These are phyloP conservation scores for Centruroides sculpturatus DNA, from an alignment of 1,140 invertebrate species.

Conservation along the genomic window DNA sequence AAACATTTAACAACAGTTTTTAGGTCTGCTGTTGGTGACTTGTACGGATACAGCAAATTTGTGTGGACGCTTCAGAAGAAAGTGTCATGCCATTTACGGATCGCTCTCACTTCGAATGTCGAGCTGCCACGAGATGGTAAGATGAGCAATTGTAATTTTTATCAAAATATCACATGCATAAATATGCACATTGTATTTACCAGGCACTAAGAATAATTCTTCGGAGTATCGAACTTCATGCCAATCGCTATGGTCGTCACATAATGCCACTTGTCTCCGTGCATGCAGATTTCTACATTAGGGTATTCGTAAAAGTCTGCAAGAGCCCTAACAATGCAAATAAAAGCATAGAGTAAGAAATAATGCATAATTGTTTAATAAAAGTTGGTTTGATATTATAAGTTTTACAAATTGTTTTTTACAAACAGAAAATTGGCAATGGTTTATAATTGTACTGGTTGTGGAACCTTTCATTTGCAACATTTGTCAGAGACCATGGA, in stretches of 20 bases:
- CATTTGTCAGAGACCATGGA: slow-evolving; percentile 45
- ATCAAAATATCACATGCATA: not conserved
- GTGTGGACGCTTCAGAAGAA: slow-evolving; percentile 87
- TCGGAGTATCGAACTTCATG: slow-evolving; percentile 75
- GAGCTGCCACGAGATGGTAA: slow-evolving; percentile 84
- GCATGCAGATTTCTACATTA: slow-evolving; percentile 92
- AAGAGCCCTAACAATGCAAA: slow-evolving; percentile 70
- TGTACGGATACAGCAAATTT: slow-evolving; percentile 96
- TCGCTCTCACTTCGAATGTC: slow-evolving; percentile 71
- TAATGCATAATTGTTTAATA: not conserved
- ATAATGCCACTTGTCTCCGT: slow-evolving; percentile 81
- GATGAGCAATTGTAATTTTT: not conserved
- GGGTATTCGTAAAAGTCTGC: slow-evolving; percentile 79
- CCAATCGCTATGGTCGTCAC: slow-evolving; percentile 81
- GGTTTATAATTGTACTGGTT: slow-evolving; percentile 78
- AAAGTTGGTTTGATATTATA: not conserved
- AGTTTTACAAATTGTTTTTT: too few relatives aligned
- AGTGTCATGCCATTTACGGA: slow-evolving; percentile 89
- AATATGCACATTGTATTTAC: slow-evolving; percentile 10
- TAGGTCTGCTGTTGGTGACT: slow-evolving; percentile 67
- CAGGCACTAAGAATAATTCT: slow-evolving; percentile 81
- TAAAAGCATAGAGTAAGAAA: slow-evolving; percentile 49
- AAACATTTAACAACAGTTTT: slow-evolving; percentile 5
- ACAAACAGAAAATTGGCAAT: slow-evolving; percentile 55
- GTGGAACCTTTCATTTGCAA: slow-evolving; percentile 60